Percentiles rank a stretch among this genome's conserved stretches.
Conservation (phyloP, 2,113 vertebrate species). For the Bubalus kerabau region DNA sequence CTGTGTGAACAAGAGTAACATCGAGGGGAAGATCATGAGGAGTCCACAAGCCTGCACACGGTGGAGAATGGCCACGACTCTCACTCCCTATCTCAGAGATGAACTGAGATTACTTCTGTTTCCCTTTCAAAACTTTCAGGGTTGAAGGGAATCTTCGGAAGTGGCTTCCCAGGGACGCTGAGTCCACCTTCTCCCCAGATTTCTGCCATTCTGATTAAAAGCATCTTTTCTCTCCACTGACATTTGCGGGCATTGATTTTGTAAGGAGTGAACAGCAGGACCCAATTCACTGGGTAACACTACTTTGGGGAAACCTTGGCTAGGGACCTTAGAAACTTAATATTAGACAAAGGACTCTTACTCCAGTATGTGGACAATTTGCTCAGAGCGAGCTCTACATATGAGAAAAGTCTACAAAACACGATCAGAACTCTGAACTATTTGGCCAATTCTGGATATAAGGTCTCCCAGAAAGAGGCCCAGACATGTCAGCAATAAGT, state of each 20-base stretch:
- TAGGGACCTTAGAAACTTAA: not conserved
- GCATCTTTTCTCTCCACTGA: not conserved
- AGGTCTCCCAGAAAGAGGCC: not conserved
- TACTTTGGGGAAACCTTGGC: not conserved
- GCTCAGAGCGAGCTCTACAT: not conserved
- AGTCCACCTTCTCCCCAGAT: not conserved
- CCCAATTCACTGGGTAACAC: not conserved
- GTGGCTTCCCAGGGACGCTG: not conserved
- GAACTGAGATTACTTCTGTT: not conserved
- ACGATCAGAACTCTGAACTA: not conserved
- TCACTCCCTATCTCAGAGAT: not conserved
- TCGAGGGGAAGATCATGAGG: not conserved
- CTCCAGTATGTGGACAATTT: not conserved
- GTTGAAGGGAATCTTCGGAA: not conserved
- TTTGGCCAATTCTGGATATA: not conserved
- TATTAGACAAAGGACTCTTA: not conserved
- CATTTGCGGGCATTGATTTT: not conserved
- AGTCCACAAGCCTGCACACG: not conserved
- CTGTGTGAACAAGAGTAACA: not conserved
- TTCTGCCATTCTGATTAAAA: not conserved
- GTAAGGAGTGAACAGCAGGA: not conserved
- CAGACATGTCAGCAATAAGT: not conserved
- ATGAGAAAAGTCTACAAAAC: not conserved
- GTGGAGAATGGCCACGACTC: not conserved
- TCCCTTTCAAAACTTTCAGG: not conserved